Evolutionary conservation across 2,113 vertebrate genomes (phyloP), one percentile per base, ranked within the genome.

Genomic region (Pelobates fuscus): DNA sequence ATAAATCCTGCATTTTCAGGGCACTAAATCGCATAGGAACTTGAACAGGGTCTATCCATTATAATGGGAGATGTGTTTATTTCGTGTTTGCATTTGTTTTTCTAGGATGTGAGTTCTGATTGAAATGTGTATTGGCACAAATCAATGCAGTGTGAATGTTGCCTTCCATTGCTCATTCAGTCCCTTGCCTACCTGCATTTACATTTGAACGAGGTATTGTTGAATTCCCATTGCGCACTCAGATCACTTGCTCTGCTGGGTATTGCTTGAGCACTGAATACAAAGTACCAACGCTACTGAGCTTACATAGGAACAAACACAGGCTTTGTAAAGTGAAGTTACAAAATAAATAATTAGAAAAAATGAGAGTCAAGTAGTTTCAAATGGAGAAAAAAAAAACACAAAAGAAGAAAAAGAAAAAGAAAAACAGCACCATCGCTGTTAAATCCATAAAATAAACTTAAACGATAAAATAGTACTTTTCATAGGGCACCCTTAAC

Each of bases 61-160:
- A 49, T 49, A 49, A 14, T 17, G 15, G 44, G 3, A 49, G 37
- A 49, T 17, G 32, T 49, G 44, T 49, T 49, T 37, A 37, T 37
- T 37, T 37, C 32, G 10, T 37, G 17, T 49, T 55, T 23, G 6
- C 21, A 55, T 55, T 21, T 55, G 52, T 20, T 7, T 21, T 55
- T 55, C 1, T 55, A 11, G 52, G 5, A 23, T 21, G n/a, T 55
- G 52, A 55, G n/a, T 6, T 55, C 52, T 23, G 18, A 55, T 7
- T 55, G 52, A 55, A 55, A 55, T 55, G 52, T 55, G 52, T 23
- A 55, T 12, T 55, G 52, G 52, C 52, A 55, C 18, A 55, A 55
- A 55, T 23, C 2, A 55, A 21, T 21, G 21, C 52, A 8, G n/a
- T 23, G 21, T 20, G 52, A 55, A 55, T 20, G n/a, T 23, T 8